phyloP scores from a whole-genome alignment of 2,113 vertebrate species.

The Fukomys damarensis region DNA sequence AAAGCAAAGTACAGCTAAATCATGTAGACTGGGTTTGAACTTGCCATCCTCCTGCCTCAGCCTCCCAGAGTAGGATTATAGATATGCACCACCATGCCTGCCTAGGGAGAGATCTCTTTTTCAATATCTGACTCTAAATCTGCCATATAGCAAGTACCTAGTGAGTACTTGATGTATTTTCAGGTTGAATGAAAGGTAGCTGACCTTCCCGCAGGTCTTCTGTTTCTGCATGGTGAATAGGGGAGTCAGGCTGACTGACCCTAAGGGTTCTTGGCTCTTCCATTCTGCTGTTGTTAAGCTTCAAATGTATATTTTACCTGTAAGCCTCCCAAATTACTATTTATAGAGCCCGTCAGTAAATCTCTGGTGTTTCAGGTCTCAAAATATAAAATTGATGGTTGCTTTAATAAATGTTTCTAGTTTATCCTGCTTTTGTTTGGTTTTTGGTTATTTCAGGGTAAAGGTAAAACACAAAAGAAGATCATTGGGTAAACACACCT shows the following conservation, averaged over 20 bases:
- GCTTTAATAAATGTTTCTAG: conserved; percentile 67
- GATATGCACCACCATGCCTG: background rate
- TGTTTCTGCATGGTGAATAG: background rate
- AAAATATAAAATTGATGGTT: conserved; percentile 50
- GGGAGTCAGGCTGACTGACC: background rate
- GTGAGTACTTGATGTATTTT: background rate
- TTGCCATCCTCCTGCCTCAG: background rate
- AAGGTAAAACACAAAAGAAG: conserved; percentile 45
- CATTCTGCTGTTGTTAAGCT: conserved; percentile 64
- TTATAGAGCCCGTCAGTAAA: conserved; percentile 42
- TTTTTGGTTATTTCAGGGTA: conserved; percentile 36
- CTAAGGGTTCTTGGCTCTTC: background rate
- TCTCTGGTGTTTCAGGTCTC: conserved; percentile 72
- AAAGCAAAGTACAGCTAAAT: background rate
- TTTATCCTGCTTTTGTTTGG: conserved; percentile 16
- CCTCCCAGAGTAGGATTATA: background rate
- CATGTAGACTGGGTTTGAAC: background rate
- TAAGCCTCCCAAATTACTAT: conserved; percentile 65
- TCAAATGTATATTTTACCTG: conserved; percentile 47
- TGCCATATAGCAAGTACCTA: background rate
- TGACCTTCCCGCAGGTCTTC: background rate
- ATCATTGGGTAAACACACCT: background rate
- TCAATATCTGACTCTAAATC: background rate
- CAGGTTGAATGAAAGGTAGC: background rate
- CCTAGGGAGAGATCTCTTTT: background rate